Percentiles rank a stretch among this genome's conserved stretches.
Conservation (phyloP, 2,888 invertebrate genomes). For the Mycalesis mineus region DNA sequence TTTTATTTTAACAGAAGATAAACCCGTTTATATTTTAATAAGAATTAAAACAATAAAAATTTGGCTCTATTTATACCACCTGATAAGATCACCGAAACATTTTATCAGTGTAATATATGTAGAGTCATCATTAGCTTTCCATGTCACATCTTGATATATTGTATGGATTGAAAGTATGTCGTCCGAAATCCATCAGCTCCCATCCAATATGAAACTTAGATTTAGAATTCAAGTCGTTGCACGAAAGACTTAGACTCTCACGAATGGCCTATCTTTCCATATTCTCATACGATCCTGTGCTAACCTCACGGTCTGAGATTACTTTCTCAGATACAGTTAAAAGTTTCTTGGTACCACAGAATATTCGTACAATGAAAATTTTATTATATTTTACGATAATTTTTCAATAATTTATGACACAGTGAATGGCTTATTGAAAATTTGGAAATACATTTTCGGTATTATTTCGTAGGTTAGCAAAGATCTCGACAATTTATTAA, state of each 20-base stretch:
- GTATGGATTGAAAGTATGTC: slow-evolving; percentile 12
- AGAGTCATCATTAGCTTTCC: slow-evolving; percentile 32
- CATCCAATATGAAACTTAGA: slow-evolving; percentile 16
- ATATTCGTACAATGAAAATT: too few species aligned
- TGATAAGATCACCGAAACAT: slow-evolving; percentile 5
- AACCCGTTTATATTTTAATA: slow-evolving; percentile 21
- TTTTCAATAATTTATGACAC: neutral
- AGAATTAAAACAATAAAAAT: slow-evolving; percentile 24
- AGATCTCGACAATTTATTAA: slow-evolving; percentile 1
- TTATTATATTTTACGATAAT: neutral
- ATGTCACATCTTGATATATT: slow-evolving; percentile 26
- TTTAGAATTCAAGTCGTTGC: slow-evolving; percentile 18
- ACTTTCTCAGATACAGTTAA: neutral
- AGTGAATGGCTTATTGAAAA: neutral
- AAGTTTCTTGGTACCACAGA: neutral
- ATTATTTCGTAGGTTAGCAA: neutral
- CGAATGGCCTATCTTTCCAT: slow-evolving; percentile 15
- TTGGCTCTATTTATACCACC: slow-evolving; percentile 17
- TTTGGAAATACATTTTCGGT: neutral
- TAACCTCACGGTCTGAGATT: neutral
- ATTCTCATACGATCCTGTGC: slow-evolving; percentile 12
- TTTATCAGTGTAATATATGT: slow-evolving; percentile 23
- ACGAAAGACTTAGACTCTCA: slow-evolving; percentile 19
- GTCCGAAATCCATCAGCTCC: slow-evolving; percentile 21
- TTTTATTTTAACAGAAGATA: neutral